Conservation (phyloP, 2,113 vertebrate species). For the Greenwoodochromis staneri region DNA sequence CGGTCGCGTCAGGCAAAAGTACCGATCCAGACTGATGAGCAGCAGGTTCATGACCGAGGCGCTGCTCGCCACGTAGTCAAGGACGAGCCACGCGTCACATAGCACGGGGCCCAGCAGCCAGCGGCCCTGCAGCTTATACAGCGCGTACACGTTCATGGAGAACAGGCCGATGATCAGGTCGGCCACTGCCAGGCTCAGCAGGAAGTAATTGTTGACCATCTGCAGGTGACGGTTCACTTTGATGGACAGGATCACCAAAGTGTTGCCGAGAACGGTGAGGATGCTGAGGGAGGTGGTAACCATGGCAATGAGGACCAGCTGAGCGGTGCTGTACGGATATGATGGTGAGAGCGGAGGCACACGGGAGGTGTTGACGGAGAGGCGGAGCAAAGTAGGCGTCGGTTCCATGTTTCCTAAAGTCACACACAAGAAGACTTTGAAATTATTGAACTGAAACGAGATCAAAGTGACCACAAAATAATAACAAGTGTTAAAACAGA, state of each 20-base stretch:
- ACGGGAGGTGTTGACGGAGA: conserved; percentile 49
- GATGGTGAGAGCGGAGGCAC: not conserved
- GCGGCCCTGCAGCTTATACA: conserved; percentile 82
- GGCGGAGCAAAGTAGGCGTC: conserved; percentile 43
- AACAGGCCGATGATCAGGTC: conserved; percentile 84
- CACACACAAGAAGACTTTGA: not conserved
- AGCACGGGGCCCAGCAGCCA: conserved; percentile 85
- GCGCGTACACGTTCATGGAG: conserved; percentile 86
- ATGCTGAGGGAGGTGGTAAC: conserved; percentile 80
- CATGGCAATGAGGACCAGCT: conserved; percentile 74
- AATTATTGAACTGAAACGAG: not conserved
- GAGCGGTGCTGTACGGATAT: conserved; percentile 66
- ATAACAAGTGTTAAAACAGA: not conserved
- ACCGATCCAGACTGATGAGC: conserved; percentile 89
- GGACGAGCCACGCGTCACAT: conserved; percentile 86
- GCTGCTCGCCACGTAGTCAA: conserved; percentile 86
- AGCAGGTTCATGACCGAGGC: conserved; percentile 91
- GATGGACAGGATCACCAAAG: conserved; percentile 89
- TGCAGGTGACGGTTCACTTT: conserved; percentile 87
- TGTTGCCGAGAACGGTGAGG: conserved; percentile 84
- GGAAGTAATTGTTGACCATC: conserved; percentile 93
- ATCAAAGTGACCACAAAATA: not conserved
- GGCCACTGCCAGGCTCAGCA: conserved; percentile 86
- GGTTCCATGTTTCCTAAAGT: conserved; percentile 3
- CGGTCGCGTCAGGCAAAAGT: conserved; percentile 89